Percentiles rank a stretch among this genome's conserved stretches.
These are phyloP conservation scores for Ctenodactylus gundi DNA, from an alignment of 2,113 vertebrate species.

Conservation along the genomic window DNA sequence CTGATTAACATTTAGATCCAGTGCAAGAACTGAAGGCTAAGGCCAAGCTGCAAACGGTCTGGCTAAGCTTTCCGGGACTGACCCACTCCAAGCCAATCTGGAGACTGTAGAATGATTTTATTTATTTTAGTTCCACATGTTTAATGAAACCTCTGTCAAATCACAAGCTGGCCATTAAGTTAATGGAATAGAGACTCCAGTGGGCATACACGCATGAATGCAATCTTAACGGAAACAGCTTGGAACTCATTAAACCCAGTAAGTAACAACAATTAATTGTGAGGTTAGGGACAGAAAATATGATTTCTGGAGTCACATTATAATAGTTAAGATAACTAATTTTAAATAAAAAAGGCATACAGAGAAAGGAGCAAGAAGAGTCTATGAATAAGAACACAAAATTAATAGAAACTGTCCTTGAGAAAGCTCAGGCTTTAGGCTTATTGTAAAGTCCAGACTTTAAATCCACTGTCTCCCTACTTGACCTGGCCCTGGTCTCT, in stretches of 20 bases:
- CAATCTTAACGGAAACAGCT: neutral
- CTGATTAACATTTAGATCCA: neutral
- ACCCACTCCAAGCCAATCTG: neutral
- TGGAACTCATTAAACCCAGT: neutral
- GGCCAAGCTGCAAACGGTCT: neutral
- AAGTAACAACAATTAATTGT: neutral
- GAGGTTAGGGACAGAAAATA: neutral
- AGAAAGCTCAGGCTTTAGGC: neutral
- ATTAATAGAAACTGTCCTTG: neutral
- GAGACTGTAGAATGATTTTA: neutral
- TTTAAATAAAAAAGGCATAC: neutral
- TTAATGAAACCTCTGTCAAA: slow-evolving; percentile 25
- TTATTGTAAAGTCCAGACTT: neutral
- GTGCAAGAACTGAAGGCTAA: neutral
- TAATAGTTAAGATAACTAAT: neutral
- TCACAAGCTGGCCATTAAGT: neutral
- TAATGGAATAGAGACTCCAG: neutral
- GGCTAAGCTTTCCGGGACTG: neutral
- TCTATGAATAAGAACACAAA: neutral
- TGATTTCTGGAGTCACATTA: neutral
- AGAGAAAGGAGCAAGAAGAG: neutral
- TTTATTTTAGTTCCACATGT: neutral
- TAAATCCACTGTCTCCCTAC: neutral
- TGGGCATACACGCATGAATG: neutral
- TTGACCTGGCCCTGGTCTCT: neutral